Conservation (phyloP, 2,113 vertebrate species). For the Meleagris gallopavo region DNA sequence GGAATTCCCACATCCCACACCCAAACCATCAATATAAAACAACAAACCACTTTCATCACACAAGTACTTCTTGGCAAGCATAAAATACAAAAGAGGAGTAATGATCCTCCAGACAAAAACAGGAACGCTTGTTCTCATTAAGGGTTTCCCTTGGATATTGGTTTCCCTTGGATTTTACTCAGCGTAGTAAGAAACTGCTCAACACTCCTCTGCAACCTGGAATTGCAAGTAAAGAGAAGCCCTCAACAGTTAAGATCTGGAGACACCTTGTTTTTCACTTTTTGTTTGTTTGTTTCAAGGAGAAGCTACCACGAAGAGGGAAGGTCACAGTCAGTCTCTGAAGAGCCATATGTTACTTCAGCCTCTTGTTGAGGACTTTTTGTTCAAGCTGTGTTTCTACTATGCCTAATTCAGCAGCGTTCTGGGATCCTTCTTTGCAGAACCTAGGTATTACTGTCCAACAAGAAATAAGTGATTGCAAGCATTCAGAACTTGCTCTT, state of each 20-base stretch:
- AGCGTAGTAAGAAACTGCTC: not conserved
- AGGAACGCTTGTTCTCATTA: slow-evolving; percentile 26
- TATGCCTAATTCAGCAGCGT: not conserved
- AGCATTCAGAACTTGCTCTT: not conserved
- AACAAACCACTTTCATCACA: slow-evolving; percentile 16
- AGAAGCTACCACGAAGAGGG: not conserved
- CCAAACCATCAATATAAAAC: not conserved
- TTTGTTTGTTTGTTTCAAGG: not conserved
- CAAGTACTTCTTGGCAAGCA: slow-evolving; percentile 20
- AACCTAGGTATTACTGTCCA: not conserved
- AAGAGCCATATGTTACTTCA: not conserved
- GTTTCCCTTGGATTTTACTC: not conserved
- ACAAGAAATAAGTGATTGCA: not conserved
- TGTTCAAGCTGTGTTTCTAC: not conserved
- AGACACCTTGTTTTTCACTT: not conserved
- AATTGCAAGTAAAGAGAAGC: not conserved
- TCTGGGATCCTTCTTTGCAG: not conserved
- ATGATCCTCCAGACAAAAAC: not conserved
- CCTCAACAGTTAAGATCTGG: not conserved
- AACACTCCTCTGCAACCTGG: not conserved
- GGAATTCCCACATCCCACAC: not conserved
- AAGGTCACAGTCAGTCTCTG: not conserved
- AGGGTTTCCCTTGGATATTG: not conserved
- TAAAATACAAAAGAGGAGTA: not conserved
- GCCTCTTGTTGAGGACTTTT: not conserved